Conservation (phyloP, 2,113 vertebrate genomes). For the Pygathrix nemaeus region DNA sequence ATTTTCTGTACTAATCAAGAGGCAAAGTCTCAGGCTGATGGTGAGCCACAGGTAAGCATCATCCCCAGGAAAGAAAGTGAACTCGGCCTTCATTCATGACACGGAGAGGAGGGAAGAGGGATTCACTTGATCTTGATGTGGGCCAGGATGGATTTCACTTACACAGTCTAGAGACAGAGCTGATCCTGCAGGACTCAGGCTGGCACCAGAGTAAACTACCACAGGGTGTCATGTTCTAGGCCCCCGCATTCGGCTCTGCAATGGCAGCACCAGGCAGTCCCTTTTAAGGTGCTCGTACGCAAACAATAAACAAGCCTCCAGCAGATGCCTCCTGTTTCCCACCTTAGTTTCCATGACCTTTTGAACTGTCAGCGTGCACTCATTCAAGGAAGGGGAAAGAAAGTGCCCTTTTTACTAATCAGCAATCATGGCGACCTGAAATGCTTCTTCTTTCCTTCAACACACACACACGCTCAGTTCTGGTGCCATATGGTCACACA, state of each 20-base stretch:
- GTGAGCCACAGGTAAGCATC: neutral
- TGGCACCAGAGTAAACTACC: neutral
- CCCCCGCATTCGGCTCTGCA: neutral
- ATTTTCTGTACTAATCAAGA: neutral
- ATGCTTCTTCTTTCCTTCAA: neutral
- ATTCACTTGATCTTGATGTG: neutral
- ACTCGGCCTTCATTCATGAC: neutral
- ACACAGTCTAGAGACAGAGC: neutral
- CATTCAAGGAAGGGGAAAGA: neutral
- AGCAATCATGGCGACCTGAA: neutral
- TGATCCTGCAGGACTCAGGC: neutral
- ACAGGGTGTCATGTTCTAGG: neutral
- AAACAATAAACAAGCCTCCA: neutral
- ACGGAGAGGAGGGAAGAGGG: neutral
- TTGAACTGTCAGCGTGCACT: neutral
- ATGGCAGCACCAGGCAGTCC: neutral
- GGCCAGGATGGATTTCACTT: neutral
- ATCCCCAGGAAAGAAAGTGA: neutral
- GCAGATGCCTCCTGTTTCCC: neutral
- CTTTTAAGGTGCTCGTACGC: neutral
- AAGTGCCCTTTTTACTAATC: neutral
- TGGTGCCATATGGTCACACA: conserved; percentile 42
- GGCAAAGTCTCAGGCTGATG: neutral
- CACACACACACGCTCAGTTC: neutral
- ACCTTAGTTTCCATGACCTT: neutral